Evolutionary conservation across 2,113 vertebrate species (phyloP), one percentile per base, ranked within the genome.

Genomic region (Heliornis fulica): DNA sequence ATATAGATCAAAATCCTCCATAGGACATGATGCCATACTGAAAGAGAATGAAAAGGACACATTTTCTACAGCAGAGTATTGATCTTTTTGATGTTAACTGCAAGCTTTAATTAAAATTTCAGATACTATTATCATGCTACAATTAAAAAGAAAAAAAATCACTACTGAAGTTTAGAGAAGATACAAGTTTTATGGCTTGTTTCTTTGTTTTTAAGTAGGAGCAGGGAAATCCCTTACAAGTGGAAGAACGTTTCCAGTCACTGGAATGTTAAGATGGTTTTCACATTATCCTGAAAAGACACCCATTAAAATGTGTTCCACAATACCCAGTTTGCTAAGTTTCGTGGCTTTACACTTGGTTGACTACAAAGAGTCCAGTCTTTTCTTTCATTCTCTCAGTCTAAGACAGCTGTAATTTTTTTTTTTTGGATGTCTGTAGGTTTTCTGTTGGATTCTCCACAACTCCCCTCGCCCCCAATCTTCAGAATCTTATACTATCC

Each of bases 41-140:
- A 83, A 88, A 69, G 36, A 36, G 8, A 18, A 88, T 50, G 40
- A 88, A 90, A 56, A 90, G 32, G 34, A 68, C 34, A 57, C 8
- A 18, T 82, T 70, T 77, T 59, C 36, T 85, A 13, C 26, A 63
- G 25, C 5, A 76, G 0, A 72, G 5, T 53, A 88, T 63, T 94
- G 68, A 83, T 89, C 32, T 51, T 91, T 95, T 57, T 83, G 8
- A 76, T 54, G 68, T 54, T 89, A 90, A 71, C 10, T 46, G 28
- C 32, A 69, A 87, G 50, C 13, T 83, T 85, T 77, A 94, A 96
- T 94, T 91, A 82, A 74, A 79, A 54, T 80, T 94, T 79, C 63
- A 74, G 61, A 59, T 85, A 38, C n/a, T 66, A 59, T 71, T 75
- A 66, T 64, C 34, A 60, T 51, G 13, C 1, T 43, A 86, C 32